Conservation (phyloP, 2,888 invertebrate genomes). For the Tortrix viridana region DNA sequence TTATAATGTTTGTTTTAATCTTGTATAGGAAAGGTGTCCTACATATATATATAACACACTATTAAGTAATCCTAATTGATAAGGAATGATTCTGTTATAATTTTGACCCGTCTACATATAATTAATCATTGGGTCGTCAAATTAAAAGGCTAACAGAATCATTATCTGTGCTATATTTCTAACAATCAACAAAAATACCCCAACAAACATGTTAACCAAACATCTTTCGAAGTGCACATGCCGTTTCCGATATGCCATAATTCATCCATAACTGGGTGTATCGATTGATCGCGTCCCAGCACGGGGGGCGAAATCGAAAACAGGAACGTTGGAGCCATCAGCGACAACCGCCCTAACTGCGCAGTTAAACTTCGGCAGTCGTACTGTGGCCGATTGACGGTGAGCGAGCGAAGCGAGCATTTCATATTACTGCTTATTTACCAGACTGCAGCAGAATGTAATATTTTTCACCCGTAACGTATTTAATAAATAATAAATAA, state of each 20-base stretch:
- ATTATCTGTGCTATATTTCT: no score
- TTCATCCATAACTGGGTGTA: conserved; percentile 28
- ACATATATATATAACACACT: no score
- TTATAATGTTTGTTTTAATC: no score
- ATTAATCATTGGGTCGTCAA: no score
- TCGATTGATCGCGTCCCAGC: conserved; percentile 26
- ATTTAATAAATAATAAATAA: no score
- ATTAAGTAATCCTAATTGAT: no score
- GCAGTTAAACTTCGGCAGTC: neutral
- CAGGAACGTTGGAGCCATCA: conserved; percentile 27
- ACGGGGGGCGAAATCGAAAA: conserved; percentile 25
- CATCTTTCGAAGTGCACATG: conserved; percentile 31
- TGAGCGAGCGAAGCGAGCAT: neutral
- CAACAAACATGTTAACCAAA: conserved; percentile 12
- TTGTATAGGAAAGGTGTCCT: no score
- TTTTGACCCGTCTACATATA: no score
- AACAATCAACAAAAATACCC: conserved; percentile 1
- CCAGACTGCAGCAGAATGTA: no score
- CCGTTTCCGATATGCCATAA: conserved; percentile 20
- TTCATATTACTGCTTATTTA: neutral
- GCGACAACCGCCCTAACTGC: conserved; percentile 12
- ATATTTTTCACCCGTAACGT: no score
- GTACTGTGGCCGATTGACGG: neutral
- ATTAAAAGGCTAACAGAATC: no score
- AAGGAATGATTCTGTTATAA: no score